Percentiles rank a stretch among this genome's conserved stretches.
phyloP scores from a whole-genome alignment of 2,888 invertebrate genomes.

The Melieria crassipennis region DNA sequence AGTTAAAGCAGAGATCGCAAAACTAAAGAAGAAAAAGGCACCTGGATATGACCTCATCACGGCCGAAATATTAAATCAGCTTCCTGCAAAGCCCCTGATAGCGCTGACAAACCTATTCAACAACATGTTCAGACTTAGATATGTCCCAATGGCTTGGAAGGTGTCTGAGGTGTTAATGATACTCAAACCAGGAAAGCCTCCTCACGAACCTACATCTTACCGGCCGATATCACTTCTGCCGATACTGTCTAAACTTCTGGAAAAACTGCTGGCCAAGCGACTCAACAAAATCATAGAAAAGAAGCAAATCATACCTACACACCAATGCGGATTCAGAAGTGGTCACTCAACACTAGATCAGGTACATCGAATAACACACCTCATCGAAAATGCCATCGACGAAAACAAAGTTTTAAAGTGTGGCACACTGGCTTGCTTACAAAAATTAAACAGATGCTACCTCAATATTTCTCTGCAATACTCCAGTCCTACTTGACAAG shows the following conservation, averaged over 20 bases:
- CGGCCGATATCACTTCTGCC: not conserved
- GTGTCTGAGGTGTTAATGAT: not conserved
- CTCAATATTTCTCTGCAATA: not conserved
- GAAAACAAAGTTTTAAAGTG: slow-evolving; percentile 13
- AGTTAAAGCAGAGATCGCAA: not conserved
- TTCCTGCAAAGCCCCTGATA: not conserved
- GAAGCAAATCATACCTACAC: slow-evolving; percentile 6
- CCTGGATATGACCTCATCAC: slow-evolving; percentile 19
- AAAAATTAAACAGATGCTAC: too few species aligned
- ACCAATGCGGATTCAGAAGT: slow-evolving; percentile 34
- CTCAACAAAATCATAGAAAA: not conserved
- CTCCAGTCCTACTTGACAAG: not conserved
- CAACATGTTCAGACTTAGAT: too few species aligned
- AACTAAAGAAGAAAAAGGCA: slow-evolving; percentile 13
- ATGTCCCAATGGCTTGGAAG: not conserved
- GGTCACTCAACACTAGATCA: slow-evolving; percentile 32
- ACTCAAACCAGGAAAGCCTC: not conserved
- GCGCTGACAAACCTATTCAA: not conserved
- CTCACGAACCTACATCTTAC: not conserved
- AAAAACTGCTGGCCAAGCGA: not conserved
- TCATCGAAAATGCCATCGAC: slow-evolving; percentile 20
- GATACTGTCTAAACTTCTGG: not conserved
- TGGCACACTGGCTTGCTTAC: too few species aligned
- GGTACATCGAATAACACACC: slow-evolving; percentile 23
- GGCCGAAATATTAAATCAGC: slow-evolving; percentile 8